phyloP scores from a whole-genome alignment of 2,888 invertebrate genomes.

The Geophilus truncorum region DNA sequence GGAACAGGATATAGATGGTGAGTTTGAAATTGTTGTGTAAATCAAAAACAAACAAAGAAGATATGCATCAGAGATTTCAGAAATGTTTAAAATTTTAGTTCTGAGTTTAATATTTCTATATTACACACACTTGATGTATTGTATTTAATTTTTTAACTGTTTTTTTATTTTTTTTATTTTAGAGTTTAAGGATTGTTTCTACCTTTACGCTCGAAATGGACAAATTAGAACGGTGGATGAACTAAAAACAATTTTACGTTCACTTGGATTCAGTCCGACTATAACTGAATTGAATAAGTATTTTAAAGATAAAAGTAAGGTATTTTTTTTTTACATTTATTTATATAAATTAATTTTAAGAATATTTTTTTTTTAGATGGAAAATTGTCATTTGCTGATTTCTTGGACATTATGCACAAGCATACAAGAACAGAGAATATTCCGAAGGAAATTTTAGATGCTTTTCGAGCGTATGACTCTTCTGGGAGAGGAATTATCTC shows the following conservation, averaged over 20 bases:
- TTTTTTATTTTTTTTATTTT: slow-evolving; percentile 39
- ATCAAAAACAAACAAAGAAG: not conserved
- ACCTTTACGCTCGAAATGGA: slow-evolving; percentile 83
- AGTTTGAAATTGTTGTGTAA: not conserved
- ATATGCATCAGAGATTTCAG: not conserved
- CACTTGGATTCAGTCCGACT: slow-evolving; percentile 88
- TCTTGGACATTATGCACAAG: slow-evolving; percentile 89
- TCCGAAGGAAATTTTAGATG: slow-evolving; percentile 76
- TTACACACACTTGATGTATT: not conserved
- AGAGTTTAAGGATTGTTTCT: slow-evolving; percentile 97
- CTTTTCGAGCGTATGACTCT: slow-evolving; percentile 80
- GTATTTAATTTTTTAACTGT: not conserved
- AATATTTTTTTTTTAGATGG: slow-evolving; percentile 58
- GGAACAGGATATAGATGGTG: not conserved
- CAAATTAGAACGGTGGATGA: slow-evolving; percentile 84
- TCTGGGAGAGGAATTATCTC: slow-evolving; percentile 64
- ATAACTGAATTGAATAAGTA: slow-evolving; percentile 82
- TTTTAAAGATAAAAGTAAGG: slow-evolving; percentile 64
- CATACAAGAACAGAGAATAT: slow-evolving; percentile 79
- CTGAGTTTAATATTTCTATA: not conserved
- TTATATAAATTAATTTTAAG: too few relatives aligned
- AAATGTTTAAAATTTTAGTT: too few relatives aligned
- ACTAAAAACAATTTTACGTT: slow-evolving; percentile 88
- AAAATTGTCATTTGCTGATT: slow-evolving; percentile 91
- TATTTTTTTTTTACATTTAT: not conserved